A percentile compares a stretch with the other conserved stretches of the same genome.
phyloP scores from a whole-genome alignment of 2,888 invertebrate genomes.

The Chromoteleia sp. region DNA sequence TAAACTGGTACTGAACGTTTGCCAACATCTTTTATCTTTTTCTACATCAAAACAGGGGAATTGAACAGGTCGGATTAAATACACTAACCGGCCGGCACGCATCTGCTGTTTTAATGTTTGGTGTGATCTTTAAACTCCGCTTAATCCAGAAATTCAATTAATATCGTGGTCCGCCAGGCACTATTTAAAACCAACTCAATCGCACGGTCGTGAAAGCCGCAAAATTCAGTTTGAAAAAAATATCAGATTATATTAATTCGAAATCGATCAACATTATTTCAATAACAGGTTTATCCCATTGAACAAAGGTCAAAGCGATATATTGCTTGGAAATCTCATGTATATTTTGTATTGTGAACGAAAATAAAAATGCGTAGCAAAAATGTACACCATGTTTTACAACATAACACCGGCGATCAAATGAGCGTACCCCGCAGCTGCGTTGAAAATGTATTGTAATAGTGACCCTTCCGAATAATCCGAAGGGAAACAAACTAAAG shows the following conservation, averaged over 20 bases:
- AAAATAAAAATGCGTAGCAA: not conserved
- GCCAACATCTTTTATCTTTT: constrained; percentile 4
- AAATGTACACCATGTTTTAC: constrained; percentile 2
- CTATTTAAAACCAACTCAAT: not conserved
- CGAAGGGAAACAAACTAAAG: constrained; percentile 19
- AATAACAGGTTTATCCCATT: not conserved
- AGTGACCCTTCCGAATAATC: constrained; percentile 30
- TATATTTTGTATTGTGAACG: not conserved
- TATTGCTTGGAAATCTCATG: not conserved
- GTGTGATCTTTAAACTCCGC: constrained; percentile 8
- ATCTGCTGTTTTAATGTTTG: constrained; percentile 11
- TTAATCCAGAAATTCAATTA: constrained; percentile 26
- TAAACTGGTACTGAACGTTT: constrained; percentile 15
- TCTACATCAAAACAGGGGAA: constrained; percentile 18
- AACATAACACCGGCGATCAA: constrained; percentile 17
- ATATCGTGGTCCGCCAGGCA: not conserved
- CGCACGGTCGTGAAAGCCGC: not conserved
- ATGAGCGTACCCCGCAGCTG: constrained; percentile 23
- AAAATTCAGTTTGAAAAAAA: constrained; percentile 7
- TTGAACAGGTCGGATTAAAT: constrained; percentile 14
- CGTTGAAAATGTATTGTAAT: constrained; percentile 27
- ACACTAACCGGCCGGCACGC: constrained; percentile 19
- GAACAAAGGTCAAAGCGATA: not conserved
- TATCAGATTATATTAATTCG: constrained; percentile 19
- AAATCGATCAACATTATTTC: constrained; percentile 2